phyloP scores from a whole-genome alignment of 2,888 invertebrate species.

The Melanchra persicariae region DNA sequence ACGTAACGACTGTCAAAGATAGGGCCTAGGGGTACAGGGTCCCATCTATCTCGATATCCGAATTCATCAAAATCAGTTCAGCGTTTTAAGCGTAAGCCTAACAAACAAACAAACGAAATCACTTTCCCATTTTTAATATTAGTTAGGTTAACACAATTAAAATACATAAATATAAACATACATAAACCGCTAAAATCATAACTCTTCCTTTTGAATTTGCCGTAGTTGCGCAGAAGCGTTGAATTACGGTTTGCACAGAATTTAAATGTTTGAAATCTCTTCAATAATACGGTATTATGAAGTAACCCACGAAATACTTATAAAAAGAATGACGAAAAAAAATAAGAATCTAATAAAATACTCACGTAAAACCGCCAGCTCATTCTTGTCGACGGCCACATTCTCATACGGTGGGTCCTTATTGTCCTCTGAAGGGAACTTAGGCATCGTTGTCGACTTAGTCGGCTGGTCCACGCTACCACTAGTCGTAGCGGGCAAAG shows the following conservation, averaged over 20 bases:
- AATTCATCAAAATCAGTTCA: too few relatives aligned
- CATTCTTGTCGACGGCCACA: conserved; percentile 83
- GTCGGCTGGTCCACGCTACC: conserved; percentile 85
- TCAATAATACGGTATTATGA: neutral
- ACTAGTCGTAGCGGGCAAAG: conserved; percentile 82
- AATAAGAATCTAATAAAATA: conserved; percentile 46
- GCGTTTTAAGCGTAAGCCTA: too few relatives aligned
- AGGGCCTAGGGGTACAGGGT: too few relatives aligned
- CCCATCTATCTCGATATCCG: too few relatives aligned
- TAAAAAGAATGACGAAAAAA: neutral
- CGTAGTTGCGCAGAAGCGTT: neutral
- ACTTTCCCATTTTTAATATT: too few relatives aligned
- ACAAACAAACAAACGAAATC: too few relatives aligned
- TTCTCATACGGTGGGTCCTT: conserved; percentile 87
- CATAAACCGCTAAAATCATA: neutral
- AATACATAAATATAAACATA: neutral
- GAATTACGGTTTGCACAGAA: neutral
- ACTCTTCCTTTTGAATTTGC: neutral
- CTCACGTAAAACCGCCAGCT: conserved; percentile 84
- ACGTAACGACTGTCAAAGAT: too few relatives aligned
- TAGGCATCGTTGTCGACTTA: conserved; percentile 91
- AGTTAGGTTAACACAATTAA: too few relatives aligned
- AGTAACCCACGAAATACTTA: neutral
- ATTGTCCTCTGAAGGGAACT: conserved; percentile 87
- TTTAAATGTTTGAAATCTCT: neutral